Base-by-base conservation (phyloP, 2,113 vertebrate genomes). In the Ellobius talpinus region DNA sequence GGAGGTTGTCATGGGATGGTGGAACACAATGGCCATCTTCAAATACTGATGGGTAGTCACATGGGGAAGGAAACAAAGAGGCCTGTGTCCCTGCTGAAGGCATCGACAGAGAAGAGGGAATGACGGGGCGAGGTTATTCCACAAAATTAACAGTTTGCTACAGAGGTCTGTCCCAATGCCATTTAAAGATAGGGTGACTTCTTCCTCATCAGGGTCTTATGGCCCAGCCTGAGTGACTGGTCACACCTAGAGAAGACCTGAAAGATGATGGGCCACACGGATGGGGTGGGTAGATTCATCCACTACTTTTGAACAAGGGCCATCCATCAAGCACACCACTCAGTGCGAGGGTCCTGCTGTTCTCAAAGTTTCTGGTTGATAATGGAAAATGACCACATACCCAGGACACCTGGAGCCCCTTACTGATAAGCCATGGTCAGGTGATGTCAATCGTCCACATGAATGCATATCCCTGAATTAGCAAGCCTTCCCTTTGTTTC, bases 11-110 rank as follows among this genome's bases (percentile, higher is more conserved):
- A 90, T 21, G 33, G 47, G 70, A 33, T 50, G 13, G 2, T 4
- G 4, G 72, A 26, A 58, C 90, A 96, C 78, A 93, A 87, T 50
- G 68, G 33, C 36, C 33, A 26, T 65, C 95, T 92, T 96, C 92
- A 84, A 55, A 29, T 5, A n/a, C 63, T 94, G 73, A 33, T 55
- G 42, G 79, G 21, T 89, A 81, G 78, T 97, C 63, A 39, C 7
- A 42, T 65, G 47, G 68, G 7, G 42, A 29, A 26, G 9, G 50
- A 63, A 82, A 81, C 94, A 95, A 94, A 97, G 94, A 81, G 52
- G 47, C 14, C 90, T 96, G 78, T 94, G 87, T 91, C 77, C 16
- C 0, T 16, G 33, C 65, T 24, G 17, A 52, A 89, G 78, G 52
- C 68, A 23, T 33, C 0, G 39, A 58, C 39, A 19, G 72, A 50